Conservation (phyloP, 2,888 invertebrate species). For the Mylabris sibirica region DNA sequence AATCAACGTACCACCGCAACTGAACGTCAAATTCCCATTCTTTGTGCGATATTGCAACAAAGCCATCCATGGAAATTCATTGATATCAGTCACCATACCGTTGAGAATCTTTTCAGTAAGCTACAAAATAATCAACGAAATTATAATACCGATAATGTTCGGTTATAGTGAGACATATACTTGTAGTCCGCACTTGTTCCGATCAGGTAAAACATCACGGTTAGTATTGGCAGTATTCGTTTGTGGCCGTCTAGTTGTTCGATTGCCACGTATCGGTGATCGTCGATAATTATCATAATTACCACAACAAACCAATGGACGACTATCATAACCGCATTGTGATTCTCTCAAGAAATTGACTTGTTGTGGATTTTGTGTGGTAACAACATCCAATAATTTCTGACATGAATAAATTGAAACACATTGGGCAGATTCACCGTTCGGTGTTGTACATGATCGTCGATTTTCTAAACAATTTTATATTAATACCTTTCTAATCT, state of each 20-base stretch:
- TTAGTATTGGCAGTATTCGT: background rate
- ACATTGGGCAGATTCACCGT: slow-evolving; percentile 61
- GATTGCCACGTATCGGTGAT: background rate
- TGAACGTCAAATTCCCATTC: slow-evolving; percentile 43
- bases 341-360: slow-evolving; percentile 62
- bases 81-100: slow-evolving; percentile 58
- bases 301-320: slow-evolving; percentile 66
- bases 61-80: slow-evolving; percentile 65
- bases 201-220: slow-evolving; percentile 42
- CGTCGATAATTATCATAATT: slow-evolving; percentile 36
- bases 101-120: slow-evolving; percentile 51
- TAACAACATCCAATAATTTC: slow-evolving; percentile 57
- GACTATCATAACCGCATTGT: slow-evolving; percentile 64
- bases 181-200: slow-evolving; percentile 50
- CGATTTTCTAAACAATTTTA: slow-evolving; percentile 38
- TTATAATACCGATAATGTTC: slow-evolving; percentile 11
- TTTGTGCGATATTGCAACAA: slow-evolving; percentile 60
- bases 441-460: slow-evolving; percentile 63
- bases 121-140: slow-evolving; percentile 32
- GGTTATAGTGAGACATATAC: slow-evolving; percentile 35
- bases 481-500: background rate
- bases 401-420: slow-evolving; percentile 64
- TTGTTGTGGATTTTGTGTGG: slow-evolving; percentile 49
- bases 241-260: background rate
- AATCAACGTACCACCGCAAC: slow-evolving; percentile 66